These are phyloP conservation scores for Sebastes itinus DNA, from an alignment of 2,797 vertebrate genomes.

Conservation along the genomic window DNA sequence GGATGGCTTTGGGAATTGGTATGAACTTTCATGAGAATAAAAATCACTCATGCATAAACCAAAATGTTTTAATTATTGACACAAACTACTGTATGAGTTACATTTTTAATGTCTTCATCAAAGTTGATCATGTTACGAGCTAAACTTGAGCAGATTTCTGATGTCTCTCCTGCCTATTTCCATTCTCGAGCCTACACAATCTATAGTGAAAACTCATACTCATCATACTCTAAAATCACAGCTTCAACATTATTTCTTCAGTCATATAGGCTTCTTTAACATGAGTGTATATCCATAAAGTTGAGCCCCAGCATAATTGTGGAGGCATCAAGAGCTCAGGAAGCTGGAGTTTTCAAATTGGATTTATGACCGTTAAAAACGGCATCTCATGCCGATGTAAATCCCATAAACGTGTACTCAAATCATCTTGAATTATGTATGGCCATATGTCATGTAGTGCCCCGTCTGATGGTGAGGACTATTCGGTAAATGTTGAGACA, in stretches of 20 bases:
- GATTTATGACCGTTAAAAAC: constrained; percentile 57
- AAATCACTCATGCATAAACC: not conserved
- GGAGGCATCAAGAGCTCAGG: constrained; percentile 17
- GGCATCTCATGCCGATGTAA: constrained; percentile 30
- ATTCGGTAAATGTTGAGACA: not conserved
- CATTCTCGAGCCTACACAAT: not conserved
- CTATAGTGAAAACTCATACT: not conserved
- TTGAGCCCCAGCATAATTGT: constrained; percentile 20
- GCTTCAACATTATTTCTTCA: not conserved
- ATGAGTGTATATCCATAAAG: constrained; percentile 6
- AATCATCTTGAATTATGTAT: constrained; percentile 59
- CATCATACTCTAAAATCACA: not conserved
- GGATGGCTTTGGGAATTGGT: not conserved
- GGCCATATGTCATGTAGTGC: constrained; percentile 24
- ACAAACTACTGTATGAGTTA: not conserved
- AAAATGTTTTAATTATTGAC: constrained; percentile 4
- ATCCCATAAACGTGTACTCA: constrained; percentile 40
- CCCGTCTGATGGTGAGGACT: constrained; percentile 9
- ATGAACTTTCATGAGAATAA: not conserved
- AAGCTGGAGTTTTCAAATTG: constrained; percentile 42
- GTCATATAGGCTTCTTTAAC: not conserved
- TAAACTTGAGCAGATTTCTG: not conserved
- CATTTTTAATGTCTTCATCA: constrained; percentile 21
- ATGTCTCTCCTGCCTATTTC: not conserved
- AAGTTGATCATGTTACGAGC: constrained; percentile 1